A percentile compares a stretch with the other conserved stretches of the same genome.
Evolutionary conservation across 2,113 vertebrate species (phyloP).

Genomic region (Sterrhoptilus dennistouni): DNA sequence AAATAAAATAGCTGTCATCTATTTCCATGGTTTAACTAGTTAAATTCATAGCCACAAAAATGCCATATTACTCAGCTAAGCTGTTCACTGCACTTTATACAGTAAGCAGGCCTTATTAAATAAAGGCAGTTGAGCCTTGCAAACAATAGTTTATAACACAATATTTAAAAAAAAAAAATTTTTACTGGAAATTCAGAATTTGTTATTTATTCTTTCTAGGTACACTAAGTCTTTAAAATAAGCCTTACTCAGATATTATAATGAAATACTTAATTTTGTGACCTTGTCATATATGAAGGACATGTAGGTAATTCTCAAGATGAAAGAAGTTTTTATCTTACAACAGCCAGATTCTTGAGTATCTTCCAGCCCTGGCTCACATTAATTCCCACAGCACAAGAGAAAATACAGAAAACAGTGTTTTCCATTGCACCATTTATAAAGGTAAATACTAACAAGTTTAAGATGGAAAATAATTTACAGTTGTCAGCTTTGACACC

Average conservation of each 20-base stretch:
- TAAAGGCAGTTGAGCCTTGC: not conserved
- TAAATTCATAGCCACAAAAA: slow-evolving; percentile 26
- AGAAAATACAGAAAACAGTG: no score
- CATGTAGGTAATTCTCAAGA: not conserved
- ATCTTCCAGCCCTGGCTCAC: not conserved
- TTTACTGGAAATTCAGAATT: not conserved
- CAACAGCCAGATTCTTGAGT: not conserved
- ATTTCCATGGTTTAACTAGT: slow-evolving; percentile 28
- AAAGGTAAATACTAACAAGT: not conserved
- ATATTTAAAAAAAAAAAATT: not conserved
- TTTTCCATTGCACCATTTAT: not conserved
- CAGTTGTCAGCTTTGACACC: not conserved
- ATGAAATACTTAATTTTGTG: not conserved
- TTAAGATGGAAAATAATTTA: slow-evolving; percentile 1
- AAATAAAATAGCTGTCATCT: slow-evolving; percentile 39
- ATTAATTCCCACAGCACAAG: not conserved
- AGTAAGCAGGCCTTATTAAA: not conserved
- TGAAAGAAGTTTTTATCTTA: not conserved
- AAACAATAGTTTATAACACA: not conserved
- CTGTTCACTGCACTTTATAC: not conserved
- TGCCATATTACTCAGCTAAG: not conserved
- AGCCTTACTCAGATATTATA: not conserved
- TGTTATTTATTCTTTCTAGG: not conserved
- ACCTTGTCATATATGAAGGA: not conserved
- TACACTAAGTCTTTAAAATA: not conserved